phyloP scores from a whole-genome alignment of 2,797 vertebrate genomes.

The Alcedo atthis region DNA sequence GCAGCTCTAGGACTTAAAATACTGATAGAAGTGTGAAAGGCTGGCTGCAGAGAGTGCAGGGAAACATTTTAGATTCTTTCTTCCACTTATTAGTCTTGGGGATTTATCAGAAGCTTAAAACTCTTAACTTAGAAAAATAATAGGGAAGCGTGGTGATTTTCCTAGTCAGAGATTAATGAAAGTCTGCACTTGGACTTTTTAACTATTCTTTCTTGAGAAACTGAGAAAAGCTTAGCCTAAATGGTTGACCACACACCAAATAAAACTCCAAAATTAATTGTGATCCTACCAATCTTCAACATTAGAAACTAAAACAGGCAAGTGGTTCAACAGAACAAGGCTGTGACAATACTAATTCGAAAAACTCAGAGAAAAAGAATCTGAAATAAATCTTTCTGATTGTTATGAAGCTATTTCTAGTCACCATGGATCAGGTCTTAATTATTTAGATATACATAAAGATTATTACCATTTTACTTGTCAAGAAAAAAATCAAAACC shows the following conservation, averaged over 20 bases:
- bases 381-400: not conserved
- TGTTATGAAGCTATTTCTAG: not conserved
- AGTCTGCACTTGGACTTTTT: not conserved
- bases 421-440: not conserved
- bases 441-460: not conserved
- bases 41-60: not conserved
- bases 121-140: not conserved
- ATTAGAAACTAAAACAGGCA: not conserved
- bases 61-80: not conserved
- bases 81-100: not conserved
- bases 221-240: not conserved
- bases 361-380: not conserved
- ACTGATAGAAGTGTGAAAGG: not conserved
- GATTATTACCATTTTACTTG: not conserved
- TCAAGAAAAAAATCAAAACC: not conserved
- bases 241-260: not conserved
- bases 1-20: not conserved
- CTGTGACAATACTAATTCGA: not conserved
- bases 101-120: slow-evolving; percentile 18
- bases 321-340: not conserved
- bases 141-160: not conserved
- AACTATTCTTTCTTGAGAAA: not conserved
- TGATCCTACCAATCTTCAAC: not conserved
- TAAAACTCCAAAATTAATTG: not conserved
- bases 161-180: not conserved